phyloP scores from a whole-genome alignment of 2,113 vertebrate species.

The Bombycilla garrulus region DNA sequence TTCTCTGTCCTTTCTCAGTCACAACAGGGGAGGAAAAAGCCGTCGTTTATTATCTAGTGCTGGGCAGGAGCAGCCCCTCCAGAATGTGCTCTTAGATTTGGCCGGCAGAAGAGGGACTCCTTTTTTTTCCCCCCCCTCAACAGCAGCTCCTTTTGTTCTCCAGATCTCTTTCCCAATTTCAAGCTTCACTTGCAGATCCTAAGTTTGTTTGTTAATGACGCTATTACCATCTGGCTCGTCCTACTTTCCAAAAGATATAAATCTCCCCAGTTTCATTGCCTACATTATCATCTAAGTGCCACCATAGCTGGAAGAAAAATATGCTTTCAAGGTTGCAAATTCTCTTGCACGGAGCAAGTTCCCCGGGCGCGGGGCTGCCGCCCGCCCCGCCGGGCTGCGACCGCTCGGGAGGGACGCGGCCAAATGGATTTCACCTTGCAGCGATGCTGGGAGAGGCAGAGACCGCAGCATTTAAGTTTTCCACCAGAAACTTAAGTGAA shows the following conservation, averaged over 20 bases:
- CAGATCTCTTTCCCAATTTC: slow-evolving; percentile 81
- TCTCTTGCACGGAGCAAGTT: slow-evolving; percentile 57
- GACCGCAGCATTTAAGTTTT: background rate
- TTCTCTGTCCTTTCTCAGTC: slow-evolving; percentile 75
- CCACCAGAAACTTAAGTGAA: background rate
- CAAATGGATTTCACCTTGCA: slow-evolving; percentile 50
- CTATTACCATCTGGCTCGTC: slow-evolving; percentile 87
- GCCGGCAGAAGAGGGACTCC: slow-evolving; percentile 69
- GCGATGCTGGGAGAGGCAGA: background rate
- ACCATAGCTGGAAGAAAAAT: slow-evolving; percentile 77
- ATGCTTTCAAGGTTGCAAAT: slow-evolving; percentile 72
- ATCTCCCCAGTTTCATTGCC: slow-evolving; percentile 76
- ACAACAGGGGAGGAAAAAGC: slow-evolving; percentile 72
- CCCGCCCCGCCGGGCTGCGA: background rate
- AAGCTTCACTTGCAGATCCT: slow-evolving; percentile 82
- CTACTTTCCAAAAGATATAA: slow-evolving; percentile 89
- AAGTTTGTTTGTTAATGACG: slow-evolving; percentile 88
- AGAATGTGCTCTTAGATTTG: slow-evolving; percentile 74
- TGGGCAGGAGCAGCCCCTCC: slow-evolving; percentile 71
- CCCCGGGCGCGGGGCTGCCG: slow-evolving; percentile 16
- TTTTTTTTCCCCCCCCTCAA: slow-evolving; percentile 57
- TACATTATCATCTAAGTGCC: slow-evolving; percentile 73
- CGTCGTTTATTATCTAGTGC: slow-evolving; percentile 72
- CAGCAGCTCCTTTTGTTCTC: slow-evolving; percentile 91
- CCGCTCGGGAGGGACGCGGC: background rate